Evolutionary conservation across 2,888 invertebrate genomes (phyloP).

Genomic region (Netelia inedita): DNA sequence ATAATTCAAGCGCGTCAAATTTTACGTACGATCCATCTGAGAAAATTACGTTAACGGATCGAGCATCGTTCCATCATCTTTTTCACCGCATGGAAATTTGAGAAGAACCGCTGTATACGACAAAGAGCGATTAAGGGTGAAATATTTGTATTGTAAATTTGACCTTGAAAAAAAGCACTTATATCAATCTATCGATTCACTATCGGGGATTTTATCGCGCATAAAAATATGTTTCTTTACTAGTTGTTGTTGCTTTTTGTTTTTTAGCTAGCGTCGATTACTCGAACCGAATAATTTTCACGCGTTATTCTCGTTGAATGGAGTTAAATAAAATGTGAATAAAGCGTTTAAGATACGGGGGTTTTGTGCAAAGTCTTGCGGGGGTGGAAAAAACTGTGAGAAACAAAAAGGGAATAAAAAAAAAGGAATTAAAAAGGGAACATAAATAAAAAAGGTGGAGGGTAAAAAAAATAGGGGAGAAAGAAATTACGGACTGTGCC

Average conservation of each 20-base stretch:
- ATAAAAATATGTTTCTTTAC: too few relatives aligned
- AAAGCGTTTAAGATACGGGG: background rate
- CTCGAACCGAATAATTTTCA: too few relatives aligned
- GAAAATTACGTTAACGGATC: background rate
- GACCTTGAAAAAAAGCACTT: too few relatives aligned
- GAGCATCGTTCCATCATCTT: background rate
- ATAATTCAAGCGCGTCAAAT: slow-evolving; percentile 15
- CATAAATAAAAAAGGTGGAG: background rate
- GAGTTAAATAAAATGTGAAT: background rate
- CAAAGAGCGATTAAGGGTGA: too few relatives aligned
- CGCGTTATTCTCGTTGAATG: background rate
- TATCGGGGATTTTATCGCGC: too few relatives aligned
- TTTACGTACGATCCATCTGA: background rate
- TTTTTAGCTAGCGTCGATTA: too few relatives aligned
- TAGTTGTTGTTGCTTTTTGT: too few relatives aligned
- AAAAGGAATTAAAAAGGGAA: background rate
- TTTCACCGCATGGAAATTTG: background rate
- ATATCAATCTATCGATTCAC: too few relatives aligned
- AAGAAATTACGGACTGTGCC: slow-evolving; percentile 32
- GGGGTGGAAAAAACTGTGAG: background rate
- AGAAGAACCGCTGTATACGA: too few relatives aligned
- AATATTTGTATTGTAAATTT: too few relatives aligned
- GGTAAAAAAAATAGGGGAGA: slow-evolving; percentile 10
- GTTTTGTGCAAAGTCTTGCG: background rate
- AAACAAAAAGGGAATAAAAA: slow-evolving; percentile 1